Base-by-base conservation (phyloP, 2,888 invertebrate species). In the Chorisops tibialis region DNA sequence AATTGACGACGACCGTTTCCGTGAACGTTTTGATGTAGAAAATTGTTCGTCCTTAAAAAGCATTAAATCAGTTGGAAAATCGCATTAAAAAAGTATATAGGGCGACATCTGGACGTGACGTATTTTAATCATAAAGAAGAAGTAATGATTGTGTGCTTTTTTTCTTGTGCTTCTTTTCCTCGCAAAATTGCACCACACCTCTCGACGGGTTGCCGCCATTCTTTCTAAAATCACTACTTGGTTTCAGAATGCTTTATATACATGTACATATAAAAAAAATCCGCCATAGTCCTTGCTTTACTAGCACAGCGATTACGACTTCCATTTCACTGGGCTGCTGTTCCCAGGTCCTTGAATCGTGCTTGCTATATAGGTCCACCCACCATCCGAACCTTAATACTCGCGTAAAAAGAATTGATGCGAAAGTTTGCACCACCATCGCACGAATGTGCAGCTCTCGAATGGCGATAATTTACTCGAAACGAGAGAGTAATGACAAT, bases 121-220 rank as follows among this genome's bases (percentile, higher is more conserved):
- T 68, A 69, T 68, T 69, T 69, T 68, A 69, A 69, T 69, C 68
- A 69, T 69, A 68, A 69, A 68, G 67, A 68, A 67, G 60, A 69
- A 69, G 68, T 68, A 69, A 68, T 68, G 68, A 69, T 69, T 68
- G 64, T 66, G 64, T 68, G 68, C 38, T 51, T 61, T 50, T 60
- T 59, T 48, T 56, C 35, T 14, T 14, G n/a, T n/a, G n/a, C n/a
- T n/a, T n/a, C n/a, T 16, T 3, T 16, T 2, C 12, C 41, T n/a
- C 16, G 6, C 12, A 41, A 47, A 35, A 59, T 38, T 48, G 47
- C 38, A 47, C 59, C 56, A 45, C 56, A 24, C 56, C 43, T 24
- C n/a, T 43, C 18, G 56, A 18, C 30, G 45, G 56, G 56, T 30
- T 45, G 45, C 16, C 18, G 54, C 45, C 45, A 56, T 48, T 37